A percentile compares a stretch with the other conserved stretches of the same genome.
Evolutionary conservation across 64 coral and sea anemone genomes (phyloP).

Genomic region (Pachyseris speciosa): DNA sequence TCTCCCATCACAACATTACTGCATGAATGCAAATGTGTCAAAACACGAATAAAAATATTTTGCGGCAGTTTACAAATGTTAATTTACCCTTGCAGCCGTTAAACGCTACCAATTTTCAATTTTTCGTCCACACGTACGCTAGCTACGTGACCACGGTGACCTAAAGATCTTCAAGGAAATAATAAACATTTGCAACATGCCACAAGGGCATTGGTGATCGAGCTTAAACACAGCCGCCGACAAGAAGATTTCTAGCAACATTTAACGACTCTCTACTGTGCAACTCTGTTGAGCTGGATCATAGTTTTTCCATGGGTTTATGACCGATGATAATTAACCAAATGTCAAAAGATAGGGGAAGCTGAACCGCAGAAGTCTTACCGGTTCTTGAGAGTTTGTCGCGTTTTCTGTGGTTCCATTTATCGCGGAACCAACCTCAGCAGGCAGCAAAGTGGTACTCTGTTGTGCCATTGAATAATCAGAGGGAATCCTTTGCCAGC

Average conservation of each 20-base stretch:
- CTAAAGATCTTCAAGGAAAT: background rate
- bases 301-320: background rate
- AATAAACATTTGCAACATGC: too few species aligned
- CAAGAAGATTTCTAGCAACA: background rate
- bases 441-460: background rate
- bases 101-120: background rate
- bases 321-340: constrained; percentile 21
- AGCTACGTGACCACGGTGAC: background rate
- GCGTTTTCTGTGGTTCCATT: constrained; percentile 25
- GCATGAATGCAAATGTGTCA: background rate
- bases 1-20: background rate
- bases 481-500: background rate
- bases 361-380: constrained; percentile 23
- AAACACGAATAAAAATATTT: background rate
- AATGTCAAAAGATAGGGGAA: constrained; percentile 22
- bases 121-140: background rate
- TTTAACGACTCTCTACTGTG: background rate
- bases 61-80: background rate
- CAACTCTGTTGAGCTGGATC: background rate
- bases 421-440: background rate
- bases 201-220: too few species aligned
- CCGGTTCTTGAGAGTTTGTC: background rate
- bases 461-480: constrained; percentile 29
- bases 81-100: background rate
- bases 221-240: too few species aligned